Conservation (phyloP, 2,888 invertebrate species). For the Autographa pulchrina region DNA sequence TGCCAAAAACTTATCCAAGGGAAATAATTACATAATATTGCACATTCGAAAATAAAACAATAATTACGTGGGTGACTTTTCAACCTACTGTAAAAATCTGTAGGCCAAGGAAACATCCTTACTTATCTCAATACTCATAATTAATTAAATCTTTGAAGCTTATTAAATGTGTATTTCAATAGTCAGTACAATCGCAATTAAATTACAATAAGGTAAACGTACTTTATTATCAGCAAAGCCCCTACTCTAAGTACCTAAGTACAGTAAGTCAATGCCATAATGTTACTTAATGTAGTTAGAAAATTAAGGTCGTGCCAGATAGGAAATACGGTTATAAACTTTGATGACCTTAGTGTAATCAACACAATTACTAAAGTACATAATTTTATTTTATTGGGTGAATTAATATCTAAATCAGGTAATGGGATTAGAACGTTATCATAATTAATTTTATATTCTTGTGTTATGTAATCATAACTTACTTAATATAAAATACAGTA, state of each 20-base stretch:
- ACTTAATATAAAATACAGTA: neutral
- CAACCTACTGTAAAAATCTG: no score
- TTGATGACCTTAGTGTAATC: conserved; percentile 27
- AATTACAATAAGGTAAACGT: neutral
- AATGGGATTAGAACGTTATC: neutral
- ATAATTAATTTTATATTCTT: neutral
- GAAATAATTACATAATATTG: no score
- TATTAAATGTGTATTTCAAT: neutral
- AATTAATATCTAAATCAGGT: neutral
- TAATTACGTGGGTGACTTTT: no score
- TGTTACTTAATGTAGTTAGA: conserved; percentile 32
- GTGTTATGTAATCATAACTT: no score
- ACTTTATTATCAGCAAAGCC: conserved; percentile 3
- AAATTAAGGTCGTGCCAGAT: conserved; percentile 38
- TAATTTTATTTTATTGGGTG: neutral
- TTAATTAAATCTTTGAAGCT: neutral
- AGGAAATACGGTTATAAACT: conserved; percentile 28
- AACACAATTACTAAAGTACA: neutral
- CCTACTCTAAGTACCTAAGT: neutral
- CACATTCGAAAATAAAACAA: no score
- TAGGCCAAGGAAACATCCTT: no score
- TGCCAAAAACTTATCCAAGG: no score
- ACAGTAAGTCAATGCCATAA: conserved; percentile 37
- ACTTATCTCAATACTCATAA: no score
- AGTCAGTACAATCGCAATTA: neutral